A percentile compares a stretch with the other conserved stretches of the same genome.
These are phyloP conservation scores for Discoglossus pictus DNA, from an alignment of 2,797 vertebrate genomes.

Conservation along the genomic window DNA sequence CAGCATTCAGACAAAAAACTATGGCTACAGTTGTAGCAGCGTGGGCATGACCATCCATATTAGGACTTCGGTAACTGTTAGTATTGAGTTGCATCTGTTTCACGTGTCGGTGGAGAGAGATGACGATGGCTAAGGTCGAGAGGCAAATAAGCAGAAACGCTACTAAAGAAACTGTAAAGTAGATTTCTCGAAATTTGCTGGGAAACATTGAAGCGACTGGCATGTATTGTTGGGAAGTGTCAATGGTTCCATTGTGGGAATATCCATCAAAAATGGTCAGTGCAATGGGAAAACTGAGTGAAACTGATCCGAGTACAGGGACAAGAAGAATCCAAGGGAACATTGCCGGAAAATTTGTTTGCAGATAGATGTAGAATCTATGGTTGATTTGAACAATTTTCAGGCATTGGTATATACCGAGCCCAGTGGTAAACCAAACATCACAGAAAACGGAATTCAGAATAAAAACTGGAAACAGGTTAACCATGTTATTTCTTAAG, in stretches of 20 bases:
- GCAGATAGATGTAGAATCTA: not conserved
- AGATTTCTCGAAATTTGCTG: too few relatives aligned
- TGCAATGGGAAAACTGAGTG: too few relatives aligned
- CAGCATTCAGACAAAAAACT: not conserved
- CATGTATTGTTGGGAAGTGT: too few relatives aligned
- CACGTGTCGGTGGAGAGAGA: not conserved
- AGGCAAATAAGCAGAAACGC: too few relatives aligned
- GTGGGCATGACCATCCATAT: not conserved
- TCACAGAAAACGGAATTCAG: not conserved
- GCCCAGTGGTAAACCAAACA: not conserved
- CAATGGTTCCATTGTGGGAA: too few relatives aligned
- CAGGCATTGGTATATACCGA: not conserved
- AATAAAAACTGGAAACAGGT: not conserved
- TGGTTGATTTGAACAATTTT: not conserved
- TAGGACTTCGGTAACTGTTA: not conserved
- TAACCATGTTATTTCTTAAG: too few relatives aligned
- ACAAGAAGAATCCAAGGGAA: too few relatives aligned
- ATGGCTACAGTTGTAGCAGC: not conserved
- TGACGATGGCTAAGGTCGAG: not conserved
- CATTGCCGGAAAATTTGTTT: not conserved
- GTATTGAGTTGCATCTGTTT: not conserved
- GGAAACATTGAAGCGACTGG: too few relatives aligned
- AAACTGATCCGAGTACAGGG: too few relatives aligned
- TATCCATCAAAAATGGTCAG: too few relatives aligned
- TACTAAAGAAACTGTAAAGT: too few relatives aligned